These are phyloP conservation scores for Vultur gryphus DNA, from an alignment of 2,797 vertebrate species.

Conservation along the genomic window DNA sequence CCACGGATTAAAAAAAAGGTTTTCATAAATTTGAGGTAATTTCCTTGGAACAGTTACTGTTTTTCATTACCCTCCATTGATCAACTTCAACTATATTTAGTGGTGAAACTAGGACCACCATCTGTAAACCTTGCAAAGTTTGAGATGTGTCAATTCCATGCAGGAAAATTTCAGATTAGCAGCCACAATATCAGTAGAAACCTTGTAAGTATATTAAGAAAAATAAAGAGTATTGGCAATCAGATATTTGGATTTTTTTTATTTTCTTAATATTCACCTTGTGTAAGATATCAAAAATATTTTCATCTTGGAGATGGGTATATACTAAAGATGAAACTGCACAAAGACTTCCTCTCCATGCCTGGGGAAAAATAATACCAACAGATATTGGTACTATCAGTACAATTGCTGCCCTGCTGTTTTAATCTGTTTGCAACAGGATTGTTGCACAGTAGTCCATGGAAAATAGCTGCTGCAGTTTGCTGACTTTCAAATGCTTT, in stretches of 20 bases:
- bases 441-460: not conserved
- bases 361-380: not conserved
- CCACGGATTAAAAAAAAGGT: not conserved
- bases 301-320: not conserved
- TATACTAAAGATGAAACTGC: not conserved
- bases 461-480: slow-evolving; percentile 1
- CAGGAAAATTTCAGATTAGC: not conserved
- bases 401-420: slow-evolving; percentile 27
- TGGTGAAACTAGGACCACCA: not conserved
- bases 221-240: not conserved
- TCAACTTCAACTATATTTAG: not conserved
- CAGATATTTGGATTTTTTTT: not conserved
- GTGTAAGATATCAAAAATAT: not conserved
- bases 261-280: not conserved
- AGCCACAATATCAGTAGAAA: not conserved
- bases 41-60: not conserved
- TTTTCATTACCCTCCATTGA: not conserved
- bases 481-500: slow-evolving; percentile 35
- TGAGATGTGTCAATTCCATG: not conserved
- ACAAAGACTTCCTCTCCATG: not conserved
- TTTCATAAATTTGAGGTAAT: not conserved
- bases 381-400: not conserved
- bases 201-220: not conserved
- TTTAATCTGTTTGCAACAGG: slow-evolving; percentile 7
- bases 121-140: not conserved